phyloP scores from a whole-genome alignment of 1,140 invertebrate species.

The Lordiphosa mommai region DNA sequence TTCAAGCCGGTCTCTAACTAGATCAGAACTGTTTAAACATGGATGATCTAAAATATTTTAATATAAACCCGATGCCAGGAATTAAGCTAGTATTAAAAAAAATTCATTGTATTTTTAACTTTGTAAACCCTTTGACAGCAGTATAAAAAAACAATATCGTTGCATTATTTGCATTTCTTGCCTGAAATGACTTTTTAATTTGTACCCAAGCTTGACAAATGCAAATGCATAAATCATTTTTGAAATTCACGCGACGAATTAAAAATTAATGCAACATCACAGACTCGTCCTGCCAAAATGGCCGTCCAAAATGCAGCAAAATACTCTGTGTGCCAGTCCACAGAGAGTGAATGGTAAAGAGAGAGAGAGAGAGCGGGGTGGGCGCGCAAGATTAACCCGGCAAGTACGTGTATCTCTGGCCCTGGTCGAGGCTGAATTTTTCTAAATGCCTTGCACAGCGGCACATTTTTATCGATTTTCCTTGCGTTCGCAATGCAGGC shows the following conservation, averaged over 20 bases:
- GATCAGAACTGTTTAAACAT: too few species aligned
- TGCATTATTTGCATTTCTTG: conserved; percentile 59
- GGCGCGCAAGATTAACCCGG: conserved; percentile 15
- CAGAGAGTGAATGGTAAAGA: background rate
- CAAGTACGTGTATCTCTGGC: conserved; percentile 6
- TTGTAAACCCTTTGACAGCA: too few species aligned
- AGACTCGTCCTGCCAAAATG: conserved; percentile 18
- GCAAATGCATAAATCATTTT: conserved; percentile 61
- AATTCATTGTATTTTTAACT: too few species aligned
- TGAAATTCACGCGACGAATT: conserved; percentile 47
- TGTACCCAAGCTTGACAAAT: conserved; percentile 29
- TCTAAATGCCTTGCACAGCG: conserved; percentile 17
- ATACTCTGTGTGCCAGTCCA: too few species aligned
- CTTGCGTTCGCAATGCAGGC: conserved; percentile 50
- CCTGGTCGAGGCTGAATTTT: background rate
- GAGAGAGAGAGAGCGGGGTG: background rate
- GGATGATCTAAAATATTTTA: too few species aligned
- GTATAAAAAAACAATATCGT: too few species aligned
- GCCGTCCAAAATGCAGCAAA: conserved; percentile 14
- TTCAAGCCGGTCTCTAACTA: too few species aligned
- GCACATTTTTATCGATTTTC: conserved; percentile 74
- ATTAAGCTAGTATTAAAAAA: too few species aligned
- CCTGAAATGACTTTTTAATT: conserved; percentile 63
- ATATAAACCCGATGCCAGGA: too few species aligned
- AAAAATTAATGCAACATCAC: conserved; percentile 63